These are phyloP conservation scores for Muscidifurax raptorellus DNA, from an alignment of 1,140 invertebrate genomes.

Conservation along the genomic window DNA sequence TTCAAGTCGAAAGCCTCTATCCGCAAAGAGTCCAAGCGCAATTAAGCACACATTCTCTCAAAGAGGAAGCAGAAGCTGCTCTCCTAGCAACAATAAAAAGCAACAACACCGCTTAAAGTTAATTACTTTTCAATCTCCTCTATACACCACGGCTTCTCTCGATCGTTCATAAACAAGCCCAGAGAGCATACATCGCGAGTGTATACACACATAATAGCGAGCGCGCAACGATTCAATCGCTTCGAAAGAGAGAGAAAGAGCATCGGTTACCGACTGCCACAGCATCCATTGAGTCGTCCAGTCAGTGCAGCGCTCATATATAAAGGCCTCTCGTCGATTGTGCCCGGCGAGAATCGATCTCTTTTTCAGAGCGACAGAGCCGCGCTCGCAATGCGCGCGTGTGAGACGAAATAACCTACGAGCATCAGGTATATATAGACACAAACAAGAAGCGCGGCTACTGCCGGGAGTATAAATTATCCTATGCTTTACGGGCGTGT, in stretches of 20 bases:
- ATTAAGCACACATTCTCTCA: no score
- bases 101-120: background rate
- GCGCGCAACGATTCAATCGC: constrained; percentile 16
- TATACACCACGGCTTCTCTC: background rate
- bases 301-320: background rate
- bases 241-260: no score
- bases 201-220: no score
- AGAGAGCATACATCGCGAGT: background rate
- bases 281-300: no score
- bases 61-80: no score
- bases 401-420: background rate
- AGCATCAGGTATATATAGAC: background rate
- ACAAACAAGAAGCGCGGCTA: background rate
- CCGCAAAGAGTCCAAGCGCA: no score
- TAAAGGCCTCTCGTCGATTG: background rate
- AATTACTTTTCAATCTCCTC: constrained; percentile 33
- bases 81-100: no score
- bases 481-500: constrained; percentile 12
- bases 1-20: no score
- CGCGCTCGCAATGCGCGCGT: background rate
- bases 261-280: no score
- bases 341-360: background rate
- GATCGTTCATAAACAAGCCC: constrained; percentile 13
- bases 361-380: constrained; percentile 14
- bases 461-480: constrained; percentile 18